Conservation (phyloP, 2,113 vertebrate genomes). For the Orthonyx spaldingii region DNA sequence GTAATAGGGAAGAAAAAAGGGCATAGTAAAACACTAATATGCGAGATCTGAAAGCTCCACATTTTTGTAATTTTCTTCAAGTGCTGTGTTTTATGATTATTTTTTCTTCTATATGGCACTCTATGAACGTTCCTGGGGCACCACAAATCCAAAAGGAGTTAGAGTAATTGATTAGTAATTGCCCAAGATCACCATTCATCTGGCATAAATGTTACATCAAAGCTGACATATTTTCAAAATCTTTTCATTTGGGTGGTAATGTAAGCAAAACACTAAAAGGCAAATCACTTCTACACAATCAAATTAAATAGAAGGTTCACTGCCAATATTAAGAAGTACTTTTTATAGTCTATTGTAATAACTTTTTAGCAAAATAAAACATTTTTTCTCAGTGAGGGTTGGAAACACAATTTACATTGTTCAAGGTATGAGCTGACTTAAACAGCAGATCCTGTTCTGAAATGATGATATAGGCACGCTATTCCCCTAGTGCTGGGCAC, state of each 20-base stretch:
- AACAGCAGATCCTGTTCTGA: background rate
- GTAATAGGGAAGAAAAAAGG: background rate
- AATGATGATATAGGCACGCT: background rate
- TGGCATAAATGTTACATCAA: background rate
- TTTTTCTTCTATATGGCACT: background rate
- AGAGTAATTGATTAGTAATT: background rate
- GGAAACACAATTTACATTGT: background rate
- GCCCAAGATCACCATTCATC: background rate
- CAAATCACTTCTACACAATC: background rate
- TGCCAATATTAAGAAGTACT: background rate
- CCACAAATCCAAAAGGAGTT: background rate
- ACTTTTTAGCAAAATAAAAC: background rate
- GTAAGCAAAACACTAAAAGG: background rate
- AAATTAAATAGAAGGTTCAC: background rate
- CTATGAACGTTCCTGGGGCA: background rate
- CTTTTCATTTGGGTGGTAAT: background rate
- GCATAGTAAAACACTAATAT: background rate
- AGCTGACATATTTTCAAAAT: background rate
- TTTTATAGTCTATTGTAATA: background rate
- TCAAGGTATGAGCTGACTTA: background rate
- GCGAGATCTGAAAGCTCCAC: background rate
- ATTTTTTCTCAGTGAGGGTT: background rate
- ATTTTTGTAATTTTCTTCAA: background rate
- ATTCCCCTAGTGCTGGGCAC: accelerated
- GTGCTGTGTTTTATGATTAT: background rate